Conservation (phyloP, 2,797 vertebrate genomes). For the Hylomyscus alleni region DNA sequence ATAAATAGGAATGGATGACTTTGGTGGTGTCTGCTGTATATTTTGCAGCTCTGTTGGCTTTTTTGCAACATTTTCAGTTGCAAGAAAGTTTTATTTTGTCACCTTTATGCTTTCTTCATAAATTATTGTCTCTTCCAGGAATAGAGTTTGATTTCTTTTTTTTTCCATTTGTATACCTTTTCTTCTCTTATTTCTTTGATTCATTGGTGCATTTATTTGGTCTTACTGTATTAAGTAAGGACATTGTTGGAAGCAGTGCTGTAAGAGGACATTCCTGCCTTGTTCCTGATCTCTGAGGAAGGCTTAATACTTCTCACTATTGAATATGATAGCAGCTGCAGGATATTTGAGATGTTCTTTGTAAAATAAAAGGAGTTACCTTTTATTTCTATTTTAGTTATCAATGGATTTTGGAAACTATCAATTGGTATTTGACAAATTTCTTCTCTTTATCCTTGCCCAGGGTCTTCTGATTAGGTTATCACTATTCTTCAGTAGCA, state of each 20-base stretch:
- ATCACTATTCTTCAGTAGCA: not conserved
- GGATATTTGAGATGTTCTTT: not conserved
- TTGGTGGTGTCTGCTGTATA: not conserved
- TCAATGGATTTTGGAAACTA: not conserved
- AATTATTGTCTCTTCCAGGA: not conserved
- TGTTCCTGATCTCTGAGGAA: not conserved
- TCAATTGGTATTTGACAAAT: constrained; percentile 7
- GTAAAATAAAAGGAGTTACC: not conserved
- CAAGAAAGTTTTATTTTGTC: not conserved
- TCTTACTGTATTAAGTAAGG: not conserved
- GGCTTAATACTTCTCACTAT: not conserved
- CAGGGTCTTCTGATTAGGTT: constrained; percentile 5
- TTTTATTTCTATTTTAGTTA: not conserved
- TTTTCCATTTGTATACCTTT: not conserved
- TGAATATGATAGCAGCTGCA: not conserved
- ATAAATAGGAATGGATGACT: not conserved
- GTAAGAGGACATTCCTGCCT: not conserved
- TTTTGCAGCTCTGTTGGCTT: not conserved
- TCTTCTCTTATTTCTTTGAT: not conserved
- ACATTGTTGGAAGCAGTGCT: not conserved
- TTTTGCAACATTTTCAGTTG: not conserved
- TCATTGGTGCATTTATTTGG: not conserved
- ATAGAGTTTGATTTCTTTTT: not conserved
- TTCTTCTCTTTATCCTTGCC: not conserved
- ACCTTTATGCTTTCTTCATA: not conserved